Base-by-base conservation (phyloP, 37 sponge, comb jelly and placozoan genomes). In the Haliclona indistincta region DNA sequence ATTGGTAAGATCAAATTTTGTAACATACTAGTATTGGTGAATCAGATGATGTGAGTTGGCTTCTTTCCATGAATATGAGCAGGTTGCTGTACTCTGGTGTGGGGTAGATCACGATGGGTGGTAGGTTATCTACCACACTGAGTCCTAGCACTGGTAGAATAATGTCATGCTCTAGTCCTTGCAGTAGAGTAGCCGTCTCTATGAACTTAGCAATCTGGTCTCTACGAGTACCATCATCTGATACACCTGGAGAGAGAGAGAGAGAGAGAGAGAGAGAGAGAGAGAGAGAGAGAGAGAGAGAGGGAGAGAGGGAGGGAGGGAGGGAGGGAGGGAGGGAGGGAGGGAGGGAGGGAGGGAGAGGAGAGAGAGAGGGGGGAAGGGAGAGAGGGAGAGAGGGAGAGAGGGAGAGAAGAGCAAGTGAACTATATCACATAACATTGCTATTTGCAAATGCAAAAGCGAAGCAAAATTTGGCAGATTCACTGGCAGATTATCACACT, bases 71-170 rank as follows among this genome's bases (percentile, higher is more conserved):
- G 74, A 74, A 69, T 4, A 56, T 34, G 81, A 85, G 86, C 43
- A 90, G 42, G 73, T 81, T 84, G 8, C 91, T 81, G 34, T 85
- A 53, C 73, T 85, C 82, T 38, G 68, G 51, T 7, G 54, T 63
- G 28, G 81, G 86, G 71, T 90, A 90, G 54, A 90, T 49, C 17
- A 81, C 91, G 0, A 90, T 54, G 4, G 91, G 91, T 10, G 72
- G 73, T 30, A 58, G 73, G 78, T 85, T 70, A 52, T 90, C 91
- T 66, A 85, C 91, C 61, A 77, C 73, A 53, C 86, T 84, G 65
- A 90, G 67, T 2, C 68, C 42, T 54, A 90, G 44, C 22, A 84
- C 70, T 20, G 44, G 43, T 7, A 74, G 78, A 22, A 90, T 71
- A 77, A 85, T 80, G 38, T 52, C 71, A 68, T 90, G 91, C 15